phyloP scores from a whole-genome alignment of 2,797 vertebrate species.

The Oryzias dopingdopingensis region DNA sequence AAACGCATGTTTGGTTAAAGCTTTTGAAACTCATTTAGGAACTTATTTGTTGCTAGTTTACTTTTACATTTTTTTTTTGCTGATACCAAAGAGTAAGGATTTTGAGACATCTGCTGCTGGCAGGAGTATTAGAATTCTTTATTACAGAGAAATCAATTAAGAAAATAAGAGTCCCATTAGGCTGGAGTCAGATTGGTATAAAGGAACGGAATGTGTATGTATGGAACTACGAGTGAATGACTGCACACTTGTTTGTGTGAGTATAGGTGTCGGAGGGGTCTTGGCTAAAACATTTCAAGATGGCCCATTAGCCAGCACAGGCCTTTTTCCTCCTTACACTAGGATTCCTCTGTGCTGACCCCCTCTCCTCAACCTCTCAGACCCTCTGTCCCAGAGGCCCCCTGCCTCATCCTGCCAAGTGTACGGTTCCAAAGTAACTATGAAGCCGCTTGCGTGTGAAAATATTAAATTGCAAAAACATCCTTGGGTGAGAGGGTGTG shows the following conservation, averaged over 20 bases:
- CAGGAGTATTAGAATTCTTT: conserved; percentile 22
- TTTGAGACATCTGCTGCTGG: conserved; percentile 5
- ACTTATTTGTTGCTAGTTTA: too few relatives aligned
- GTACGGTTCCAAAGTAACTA: conserved; percentile 94
- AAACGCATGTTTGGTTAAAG: conserved; percentile 34
- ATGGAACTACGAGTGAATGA: conserved; percentile 11
- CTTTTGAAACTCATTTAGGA: too few relatives aligned
- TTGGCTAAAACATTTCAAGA: conserved; percentile 83
- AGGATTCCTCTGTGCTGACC: conserved; percentile 74
- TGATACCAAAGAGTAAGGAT: too few relatives aligned
- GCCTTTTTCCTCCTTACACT: conserved; percentile 62
- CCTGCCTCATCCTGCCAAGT: conserved; percentile 83
- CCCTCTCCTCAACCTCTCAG: conserved; percentile 60
- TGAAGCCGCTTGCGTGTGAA: conserved; percentile 93
- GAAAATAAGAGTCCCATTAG: conserved; percentile 61
- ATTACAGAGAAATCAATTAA: conserved; percentile 47
- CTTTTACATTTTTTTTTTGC: not conserved
- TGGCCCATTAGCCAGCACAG: conserved; percentile 74
- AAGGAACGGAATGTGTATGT: conserved; percentile 67
- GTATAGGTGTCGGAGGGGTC: conserved; percentile 63
- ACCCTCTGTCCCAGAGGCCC: conserved; percentile 78
- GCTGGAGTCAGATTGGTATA: conserved; percentile 64
- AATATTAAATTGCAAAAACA: conserved; percentile 99
- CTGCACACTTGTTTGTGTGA: conserved; percentile 33
- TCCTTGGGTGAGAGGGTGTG: conserved; percentile 85